A percentile compares a stretch with the other conserved stretches of the same genome.
phyloP scores from a whole-genome alignment of 64 coral and sea anemone species.

The Acropora yongei region DNA sequence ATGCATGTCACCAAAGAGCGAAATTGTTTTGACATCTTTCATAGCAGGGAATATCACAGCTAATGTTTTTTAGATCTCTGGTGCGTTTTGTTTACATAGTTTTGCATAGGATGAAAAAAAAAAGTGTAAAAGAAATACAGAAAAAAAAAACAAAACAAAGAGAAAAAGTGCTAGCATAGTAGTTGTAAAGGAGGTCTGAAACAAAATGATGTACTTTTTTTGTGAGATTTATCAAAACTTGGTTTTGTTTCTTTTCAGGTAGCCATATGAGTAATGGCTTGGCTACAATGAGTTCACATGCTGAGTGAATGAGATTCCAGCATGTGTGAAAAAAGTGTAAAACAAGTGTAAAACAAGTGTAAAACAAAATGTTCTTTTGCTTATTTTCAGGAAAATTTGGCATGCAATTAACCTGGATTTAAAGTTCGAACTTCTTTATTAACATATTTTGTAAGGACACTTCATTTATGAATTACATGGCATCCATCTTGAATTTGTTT shows the following conservation, averaged over 20 bases:
- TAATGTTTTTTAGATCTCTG: slow-evolving; percentile 21
- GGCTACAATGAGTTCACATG: slow-evolving; percentile 24
- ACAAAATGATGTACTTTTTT: slow-evolving; percentile 19
- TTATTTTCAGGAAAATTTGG: not conserved
- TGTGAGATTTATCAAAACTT: not conserved
- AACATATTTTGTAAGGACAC: not conserved
- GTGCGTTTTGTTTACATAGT: slow-evolving; percentile 2
- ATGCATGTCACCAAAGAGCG: slow-evolving; percentile 56
- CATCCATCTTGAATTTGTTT: slow-evolving; percentile 7
- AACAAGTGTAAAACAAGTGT: not conserved
- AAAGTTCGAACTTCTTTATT: not conserved
- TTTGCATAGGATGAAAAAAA: not conserved
- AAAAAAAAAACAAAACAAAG: not conserved
- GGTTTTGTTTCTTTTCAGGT: slow-evolving; percentile 22
- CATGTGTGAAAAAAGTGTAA: not conserved
- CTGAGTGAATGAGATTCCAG: slow-evolving; percentile 9
- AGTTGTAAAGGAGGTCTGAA: slow-evolving; percentile 11
- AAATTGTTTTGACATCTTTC: slow-evolving; percentile 71
- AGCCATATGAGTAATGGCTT: not conserved
- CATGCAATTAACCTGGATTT: not conserved
- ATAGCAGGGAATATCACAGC: slow-evolving; percentile 63
- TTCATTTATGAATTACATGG: not conserved
- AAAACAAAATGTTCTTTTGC: not conserved
- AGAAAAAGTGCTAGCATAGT: slow-evolving; percentile 19
- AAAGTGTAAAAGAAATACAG: not conserved